phyloP scores from a whole-genome alignment of 2,888 invertebrate species.

The Drosophila formosana region DNA sequence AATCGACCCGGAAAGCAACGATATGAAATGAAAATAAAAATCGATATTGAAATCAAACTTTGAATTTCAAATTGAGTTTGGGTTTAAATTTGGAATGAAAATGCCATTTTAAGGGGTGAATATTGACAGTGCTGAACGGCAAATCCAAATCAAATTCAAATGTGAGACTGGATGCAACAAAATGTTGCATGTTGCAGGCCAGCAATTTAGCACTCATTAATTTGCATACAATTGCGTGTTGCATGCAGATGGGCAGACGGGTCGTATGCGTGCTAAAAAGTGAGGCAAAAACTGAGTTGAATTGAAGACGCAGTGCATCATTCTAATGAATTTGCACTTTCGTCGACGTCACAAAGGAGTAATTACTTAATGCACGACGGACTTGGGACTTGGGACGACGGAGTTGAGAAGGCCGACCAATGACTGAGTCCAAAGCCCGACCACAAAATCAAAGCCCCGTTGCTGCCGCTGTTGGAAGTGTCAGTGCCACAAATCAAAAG shows the following conservation, averaged over 20 bases:
- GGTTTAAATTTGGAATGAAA: slow-evolving; percentile 14
- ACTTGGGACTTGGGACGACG: background rate
- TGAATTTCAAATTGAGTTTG: slow-evolving; percentile 5
- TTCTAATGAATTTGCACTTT: slow-evolving; percentile 77
- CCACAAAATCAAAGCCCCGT: slow-evolving; percentile 74
- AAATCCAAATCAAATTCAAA: slow-evolving; percentile 17
- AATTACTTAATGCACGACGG: slow-evolving; percentile 73
- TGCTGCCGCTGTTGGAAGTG: slow-evolving; percentile 33
- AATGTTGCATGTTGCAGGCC: slow-evolving; percentile 12
- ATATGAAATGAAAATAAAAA: background rate
- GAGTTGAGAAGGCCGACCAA: slow-evolving; percentile 1
- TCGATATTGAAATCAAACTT: slow-evolving; percentile 6
- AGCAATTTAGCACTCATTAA: slow-evolving; percentile 23
- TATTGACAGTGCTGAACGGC: slow-evolving; percentile 5
- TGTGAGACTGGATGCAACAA: slow-evolving; percentile 8
- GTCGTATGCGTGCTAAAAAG: slow-evolving; percentile 29
- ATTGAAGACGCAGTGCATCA: slow-evolving; percentile 51
- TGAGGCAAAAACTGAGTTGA: background rate
- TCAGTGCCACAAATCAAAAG: slow-evolving; percentile 71
- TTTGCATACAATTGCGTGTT: slow-evolving; percentile 17
- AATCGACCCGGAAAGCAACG: background rate
- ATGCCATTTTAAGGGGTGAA: slow-evolving; percentile 11
- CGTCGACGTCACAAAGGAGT: slow-evolving; percentile 69
- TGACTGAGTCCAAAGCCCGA: slow-evolving; percentile 13
- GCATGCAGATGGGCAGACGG: background rate